A percentile compares a stretch with the other conserved stretches of the same genome.
phyloP scores from a whole-genome alignment of 2,797 vertebrate species.

The Muraenolepis orangiensis region DNA sequence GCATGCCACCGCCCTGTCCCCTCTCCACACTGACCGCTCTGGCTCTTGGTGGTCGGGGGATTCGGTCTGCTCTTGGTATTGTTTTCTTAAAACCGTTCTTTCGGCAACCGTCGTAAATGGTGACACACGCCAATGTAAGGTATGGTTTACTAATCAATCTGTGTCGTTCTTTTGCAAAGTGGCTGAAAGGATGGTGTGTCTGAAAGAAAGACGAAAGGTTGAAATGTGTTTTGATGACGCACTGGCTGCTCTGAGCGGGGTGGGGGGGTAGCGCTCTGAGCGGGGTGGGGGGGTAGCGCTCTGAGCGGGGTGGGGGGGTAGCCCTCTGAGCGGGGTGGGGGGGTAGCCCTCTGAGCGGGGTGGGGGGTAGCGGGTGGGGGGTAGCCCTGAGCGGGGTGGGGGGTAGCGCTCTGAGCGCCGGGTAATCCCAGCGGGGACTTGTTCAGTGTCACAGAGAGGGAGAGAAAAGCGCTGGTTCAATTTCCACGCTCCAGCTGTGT shows the following conservation, averaged over 20 bases:
- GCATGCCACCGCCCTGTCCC: background rate
- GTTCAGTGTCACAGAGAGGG: constrained; percentile 4
- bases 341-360: background rate
- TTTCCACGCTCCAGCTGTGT: constrained; percentile 20
- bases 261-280: background rate
- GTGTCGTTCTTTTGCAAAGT: no score
- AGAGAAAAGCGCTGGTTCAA: background rate
- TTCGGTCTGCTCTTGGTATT: constrained; percentile 2
- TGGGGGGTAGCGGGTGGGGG: no score
- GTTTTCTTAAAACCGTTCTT: background rate
- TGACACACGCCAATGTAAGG: no score
- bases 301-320: background rate
- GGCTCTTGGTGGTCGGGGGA: constrained; percentile 2
- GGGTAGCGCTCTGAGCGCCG: background rate
- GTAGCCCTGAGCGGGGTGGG: no score
- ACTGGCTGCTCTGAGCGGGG: no score
- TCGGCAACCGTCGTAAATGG: background rate
- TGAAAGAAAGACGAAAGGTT: no score
- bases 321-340: background rate
- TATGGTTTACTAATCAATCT: background rate
- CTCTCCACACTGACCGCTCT: background rate
- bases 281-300: no score
- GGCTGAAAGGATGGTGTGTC: no score
- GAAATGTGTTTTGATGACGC: background rate
- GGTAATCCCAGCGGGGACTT: constrained; percentile 11